Evolutionary conservation across 2,113 vertebrate species (phyloP).

Genomic region (Anarhynchus alexandrinus): DNA sequence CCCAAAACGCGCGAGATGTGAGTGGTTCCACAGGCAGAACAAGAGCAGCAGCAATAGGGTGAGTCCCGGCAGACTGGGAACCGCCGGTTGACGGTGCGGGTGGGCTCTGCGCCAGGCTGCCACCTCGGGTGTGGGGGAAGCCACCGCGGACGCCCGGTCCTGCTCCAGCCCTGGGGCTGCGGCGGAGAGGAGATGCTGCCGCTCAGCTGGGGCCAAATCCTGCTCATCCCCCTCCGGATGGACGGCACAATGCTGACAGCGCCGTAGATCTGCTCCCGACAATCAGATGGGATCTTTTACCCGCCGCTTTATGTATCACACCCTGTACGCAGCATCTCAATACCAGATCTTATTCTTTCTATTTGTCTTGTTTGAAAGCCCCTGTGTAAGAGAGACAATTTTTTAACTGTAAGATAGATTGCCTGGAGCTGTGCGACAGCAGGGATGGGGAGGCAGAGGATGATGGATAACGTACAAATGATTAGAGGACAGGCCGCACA

Average conservation of each 20-base stretch:
- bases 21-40: neutral
- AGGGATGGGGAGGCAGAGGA: constrained; percentile 29
- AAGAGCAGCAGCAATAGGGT: neutral
- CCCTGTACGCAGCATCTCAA: constrained; percentile 29
- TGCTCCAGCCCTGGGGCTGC: neutral
- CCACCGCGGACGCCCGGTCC: fast-evolving
- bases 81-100: neutral
- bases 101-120: neutral
- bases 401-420: constrained; percentile 63
- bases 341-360: constrained; percentile 45
- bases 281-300: constrained; percentile 22
- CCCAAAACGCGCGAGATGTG: neutral
- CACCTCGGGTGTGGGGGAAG: neutral
- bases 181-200: neutral
- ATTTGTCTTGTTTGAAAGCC: constrained; percentile 69
- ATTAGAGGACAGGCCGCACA: constrained; percentile 57
- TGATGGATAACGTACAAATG: constrained; percentile 46
- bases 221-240: fast-evolving
- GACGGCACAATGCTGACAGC: fast-evolving
- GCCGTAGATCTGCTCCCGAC: neutral
- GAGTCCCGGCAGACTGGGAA: no score
- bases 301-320: neutral
- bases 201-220: neutral
- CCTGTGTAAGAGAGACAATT: constrained; percentile 67
- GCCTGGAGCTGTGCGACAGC: constrained; percentile 54